Base-by-base conservation (phyloP, 2,113 vertebrate genomes). In the Python bivittatus region DNA sequence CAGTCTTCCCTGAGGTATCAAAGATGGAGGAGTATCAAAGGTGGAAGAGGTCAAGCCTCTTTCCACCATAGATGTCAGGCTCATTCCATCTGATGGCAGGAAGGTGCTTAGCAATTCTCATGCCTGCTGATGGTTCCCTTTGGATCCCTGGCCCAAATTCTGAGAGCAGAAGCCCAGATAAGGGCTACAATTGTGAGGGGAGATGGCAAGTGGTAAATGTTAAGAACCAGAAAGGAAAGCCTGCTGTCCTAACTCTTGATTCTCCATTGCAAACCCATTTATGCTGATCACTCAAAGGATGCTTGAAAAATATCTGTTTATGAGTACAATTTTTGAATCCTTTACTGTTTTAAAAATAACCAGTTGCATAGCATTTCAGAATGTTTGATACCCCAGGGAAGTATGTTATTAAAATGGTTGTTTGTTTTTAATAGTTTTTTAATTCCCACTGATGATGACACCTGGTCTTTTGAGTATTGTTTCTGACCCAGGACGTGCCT, bases 401-500 rank as follows among this genome's bases (percentile, higher is more conserved):
- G 33, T 20, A 6, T 38, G 56, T 54, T 54, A 60, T 2, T 86
- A 79, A 92, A 94, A 91, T 13, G 1, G 0, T 1, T 0, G 1
- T 2, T 91, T 93, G 38, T 91, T 89, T 27, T 9, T 87, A 91
- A 86, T 1, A 11, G 9, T 87, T 38, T 87, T 94, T 4, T 92
- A 94, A 91, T 68, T 72, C 52, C 15, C 23, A 1, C 3, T 9
- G 27, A 60, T 15, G 25, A 57, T 89, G n/a, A 86, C n/a, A 92
- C 6, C 38, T 88, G 0, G 68, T 88, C 83, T 93, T 91, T n/a
- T 23, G 20, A 86, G 0, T 91, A 89, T 11, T 13, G 48, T 27
- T 93, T 93, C 89, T 84, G 84, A 93, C 56, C 61, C 6, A 38
- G 89, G 84, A 93, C 29, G 0, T 91, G 58, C 86, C 94, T 93